Evolutionary conservation across 2,888 invertebrate genomes (phyloP), one percentile per base, ranked within the genome.

Genomic region (Parapristionchus giblindavisi): DNA sequence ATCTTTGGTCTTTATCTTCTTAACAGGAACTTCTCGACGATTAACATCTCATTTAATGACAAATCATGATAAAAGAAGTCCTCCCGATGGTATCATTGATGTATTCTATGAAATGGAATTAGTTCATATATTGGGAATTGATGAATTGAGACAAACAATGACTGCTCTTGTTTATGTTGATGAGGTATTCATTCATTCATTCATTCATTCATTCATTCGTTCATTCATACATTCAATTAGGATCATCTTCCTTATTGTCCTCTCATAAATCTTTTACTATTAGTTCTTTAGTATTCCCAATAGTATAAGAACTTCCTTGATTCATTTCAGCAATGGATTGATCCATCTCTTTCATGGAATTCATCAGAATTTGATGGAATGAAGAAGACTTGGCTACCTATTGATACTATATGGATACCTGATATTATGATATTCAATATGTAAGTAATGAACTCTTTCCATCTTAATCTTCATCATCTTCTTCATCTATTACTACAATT

Each of bases 391-490:
- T 91, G 94, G 87, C 91, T 95, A 86, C 94, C 94, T 0, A 93
- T 92, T 89, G 92, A 92, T 83, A 91, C 93, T 78, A 93, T 94
- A 40, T 95, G 94, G 94, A 91, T 92, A 83, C 94, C 94, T 0
- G 94, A 94, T 88, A 92, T 94, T 73, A 93, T 94, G 83, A 91
- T 95, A 14, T 94, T 94, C 89, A 94, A 94, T 90, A 94, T 94
- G 94, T 94, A 89, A 92, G 93, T 83, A 54, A 21, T 38, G 24
- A 21, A 63, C 29, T 3, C 52, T 71, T 71, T 34, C 17, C 60
- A 60, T n/a, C 6, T 34, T 60, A 27, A 29, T 56, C 56, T 40
- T 56, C 54, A 68, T 52, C 52, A 68, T 68, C 68, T 52, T 21
- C 48, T 21, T 11, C 48, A 14, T 52, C 63, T 40, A 27, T 61